A percentile compares a stretch with the other conserved stretches of the same genome.
Evolutionary conservation across 1,140 invertebrate genomes (phyloP).

Genomic region (Cotesia chilonis): DNA sequence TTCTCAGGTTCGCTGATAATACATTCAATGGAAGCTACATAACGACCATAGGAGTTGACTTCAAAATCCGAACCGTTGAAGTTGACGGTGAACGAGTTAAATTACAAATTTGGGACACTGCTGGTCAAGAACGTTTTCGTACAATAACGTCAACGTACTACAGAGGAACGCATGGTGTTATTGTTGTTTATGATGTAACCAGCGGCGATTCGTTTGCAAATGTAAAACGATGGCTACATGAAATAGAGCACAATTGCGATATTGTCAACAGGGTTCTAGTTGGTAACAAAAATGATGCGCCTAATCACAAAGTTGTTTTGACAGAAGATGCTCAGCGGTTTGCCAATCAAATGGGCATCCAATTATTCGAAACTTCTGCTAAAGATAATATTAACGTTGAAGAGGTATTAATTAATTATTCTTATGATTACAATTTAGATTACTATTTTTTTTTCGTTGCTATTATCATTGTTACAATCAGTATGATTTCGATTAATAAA

Average conservation of each 20-base stretch:
- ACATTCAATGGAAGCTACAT: constrained; percentile 98
- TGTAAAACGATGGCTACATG: constrained; percentile 96
- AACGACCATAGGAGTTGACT: constrained; percentile 99
- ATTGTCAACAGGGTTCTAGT: constrained; percentile 99
- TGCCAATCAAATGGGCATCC: constrained; percentile 96
- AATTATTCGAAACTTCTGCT: constrained; percentile 97
- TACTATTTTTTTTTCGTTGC: no score
- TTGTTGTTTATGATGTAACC: constrained; percentile 99
- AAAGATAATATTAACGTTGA: constrained; percentile 99
- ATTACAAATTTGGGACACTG: constrained; percentile 98
- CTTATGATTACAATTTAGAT: no score
- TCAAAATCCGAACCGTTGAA: constrained; percentile 97
- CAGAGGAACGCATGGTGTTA: constrained; percentile 97
- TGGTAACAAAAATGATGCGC: constrained; percentile 99
- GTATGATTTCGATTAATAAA: no score
- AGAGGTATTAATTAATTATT: constrained; percentile 71
- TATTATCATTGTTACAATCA: no score
- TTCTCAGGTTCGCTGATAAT: constrained; percentile 97
- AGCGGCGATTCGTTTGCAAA: constrained; percentile 99
- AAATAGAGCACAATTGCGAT: constrained; percentile 99
- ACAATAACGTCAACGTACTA: constrained; percentile 97
- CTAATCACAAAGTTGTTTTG: constrained; percentile 94
- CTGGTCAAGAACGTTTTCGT: constrained; percentile 92
- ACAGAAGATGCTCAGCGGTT: constrained; percentile 97
- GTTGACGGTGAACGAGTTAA: constrained; percentile 96